Evolutionary conservation across 2,888 invertebrate genomes (phyloP).

Genomic region (Formica aserva): DNA sequence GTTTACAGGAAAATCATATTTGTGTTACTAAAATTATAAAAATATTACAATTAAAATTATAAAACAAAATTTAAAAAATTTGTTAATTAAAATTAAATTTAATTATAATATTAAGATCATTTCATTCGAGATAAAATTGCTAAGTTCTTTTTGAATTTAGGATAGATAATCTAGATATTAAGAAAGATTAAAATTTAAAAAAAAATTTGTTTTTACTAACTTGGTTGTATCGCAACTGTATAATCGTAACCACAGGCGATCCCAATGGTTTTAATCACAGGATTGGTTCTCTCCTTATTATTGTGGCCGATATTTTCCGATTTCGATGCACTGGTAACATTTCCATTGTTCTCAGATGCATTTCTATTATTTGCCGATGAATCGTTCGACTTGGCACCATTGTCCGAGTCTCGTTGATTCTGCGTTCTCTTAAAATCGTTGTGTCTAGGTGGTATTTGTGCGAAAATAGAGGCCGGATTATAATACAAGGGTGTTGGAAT

Average conservation of each 20-base stretch:
- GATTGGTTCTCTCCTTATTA: conserved; percentile 78
- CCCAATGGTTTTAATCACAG: conserved; percentile 82
- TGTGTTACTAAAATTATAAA: background rate
- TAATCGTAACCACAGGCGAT: conserved; percentile 92
- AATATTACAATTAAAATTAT: background rate
- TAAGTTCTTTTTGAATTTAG: background rate
- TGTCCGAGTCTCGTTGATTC: conserved; percentile 43
- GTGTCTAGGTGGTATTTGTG: conserved; percentile 78
- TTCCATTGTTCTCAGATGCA: conserved; percentile 60
- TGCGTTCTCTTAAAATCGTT: conserved; percentile 52
- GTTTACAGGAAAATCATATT: background rate
- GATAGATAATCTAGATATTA: background rate
- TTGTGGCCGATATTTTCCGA: conserved; percentile 68
- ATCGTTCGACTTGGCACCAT: conserved; percentile 25
- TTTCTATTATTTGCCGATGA: conserved; percentile 7
- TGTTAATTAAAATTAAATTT: conserved; percentile 10
- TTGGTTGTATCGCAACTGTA: conserved; percentile 89
- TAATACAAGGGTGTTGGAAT: conserved; percentile 87
- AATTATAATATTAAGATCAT: background rate
- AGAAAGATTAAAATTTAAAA: background rate
- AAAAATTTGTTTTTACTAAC: conserved; percentile 61
- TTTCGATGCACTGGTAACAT: conserved; percentile 50
- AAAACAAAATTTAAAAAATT: background rate
- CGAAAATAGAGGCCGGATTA: conserved; percentile 82
- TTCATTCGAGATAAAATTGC: background rate